These are phyloP conservation scores for Linepithema humile DNA, from an alignment of 1,140 invertebrate species.

Conservation along the genomic window DNA sequence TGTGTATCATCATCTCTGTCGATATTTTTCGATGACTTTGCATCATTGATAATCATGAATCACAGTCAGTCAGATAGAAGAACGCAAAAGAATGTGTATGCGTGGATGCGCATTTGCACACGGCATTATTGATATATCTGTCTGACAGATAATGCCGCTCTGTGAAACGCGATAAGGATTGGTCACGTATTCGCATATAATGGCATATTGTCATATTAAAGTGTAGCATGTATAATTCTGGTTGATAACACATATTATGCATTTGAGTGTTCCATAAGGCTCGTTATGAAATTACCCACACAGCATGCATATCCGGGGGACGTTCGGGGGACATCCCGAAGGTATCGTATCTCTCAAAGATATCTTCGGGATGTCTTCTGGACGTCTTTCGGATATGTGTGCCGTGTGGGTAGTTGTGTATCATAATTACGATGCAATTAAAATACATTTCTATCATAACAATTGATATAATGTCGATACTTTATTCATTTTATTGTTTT, in stretches of 20 bases:
- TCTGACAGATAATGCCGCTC: constrained; percentile 27
- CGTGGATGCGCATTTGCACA: constrained; percentile 64
- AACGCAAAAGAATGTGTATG: too few relatives aligned
- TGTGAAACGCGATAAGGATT: constrained; percentile 38
- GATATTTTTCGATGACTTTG: constrained; percentile 8
- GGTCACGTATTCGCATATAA: constrained; percentile 15
- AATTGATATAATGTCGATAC: neutral
- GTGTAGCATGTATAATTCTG: neutral
- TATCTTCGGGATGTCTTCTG: too few relatives aligned
- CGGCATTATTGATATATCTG: constrained; percentile 54
- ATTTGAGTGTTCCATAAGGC: neutral
- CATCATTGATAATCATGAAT: too few relatives aligned
- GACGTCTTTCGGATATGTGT: too few relatives aligned
- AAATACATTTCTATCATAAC: neutral
- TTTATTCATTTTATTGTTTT: neutral
- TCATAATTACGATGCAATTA: constrained; percentile 14
- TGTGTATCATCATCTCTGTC: neutral
- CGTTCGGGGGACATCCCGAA: too few relatives aligned
- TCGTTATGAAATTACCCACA: neutral
- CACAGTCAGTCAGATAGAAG: too few relatives aligned
- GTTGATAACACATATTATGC: neutral
- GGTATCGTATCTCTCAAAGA: too few relatives aligned
- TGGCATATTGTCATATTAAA: neutral
- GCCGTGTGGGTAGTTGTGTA: too few relatives aligned
- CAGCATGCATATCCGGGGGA: too few relatives aligned